Evolutionary conservation across 2,797 vertebrate genomes (phyloP), one percentile per base, ranked within the genome.

Genomic region (Harpagifer antarcticus): DNA sequence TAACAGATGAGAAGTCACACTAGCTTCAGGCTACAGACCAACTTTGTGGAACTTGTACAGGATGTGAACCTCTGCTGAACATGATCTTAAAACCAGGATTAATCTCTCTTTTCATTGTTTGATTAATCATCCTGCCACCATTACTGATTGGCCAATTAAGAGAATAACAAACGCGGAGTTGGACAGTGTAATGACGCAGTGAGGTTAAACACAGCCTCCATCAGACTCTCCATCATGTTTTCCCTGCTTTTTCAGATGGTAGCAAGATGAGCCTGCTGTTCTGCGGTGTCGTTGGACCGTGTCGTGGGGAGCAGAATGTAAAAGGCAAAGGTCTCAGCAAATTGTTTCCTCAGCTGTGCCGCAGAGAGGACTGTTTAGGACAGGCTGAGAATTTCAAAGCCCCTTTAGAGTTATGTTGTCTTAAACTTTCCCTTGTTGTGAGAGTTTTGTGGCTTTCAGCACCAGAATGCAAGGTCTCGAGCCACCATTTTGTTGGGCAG

Each of bases 271-370:
- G 84, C 62, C 75, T 71, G 81, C 72, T 78, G 82, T 70, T 87
- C 48, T 47, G 59, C 70, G 69, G 68, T 66, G 74, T 85, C 84
- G 83, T 75, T 81, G 70, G 74, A 83, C 59, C 54, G 40, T 62
- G 77, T 74, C 70, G 69, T 70, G 72, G 78, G 81, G 88, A 89
- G 84, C 78, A 78, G 75, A 84, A 86, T 77, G 86, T 66, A 44
- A 78, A 79, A 91, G 88, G 81, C 87, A 91, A 92, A 92, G 90
- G 89, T 92, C 89, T 75, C 65, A 13, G 67, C 61, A 81, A 88
- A 85, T 67, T 93, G 91, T 93, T 94, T 91, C 90, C 85, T 90
- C 90, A 93, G 93, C 91, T 94, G 92, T 68, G 76, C 67, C 16
- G 59, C 79, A 79, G 74, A 79, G 56, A 53, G 71, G 65, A 64